Conservation (phyloP, 2,888 invertebrate genomes). For the Tetragnatha montana region DNA sequence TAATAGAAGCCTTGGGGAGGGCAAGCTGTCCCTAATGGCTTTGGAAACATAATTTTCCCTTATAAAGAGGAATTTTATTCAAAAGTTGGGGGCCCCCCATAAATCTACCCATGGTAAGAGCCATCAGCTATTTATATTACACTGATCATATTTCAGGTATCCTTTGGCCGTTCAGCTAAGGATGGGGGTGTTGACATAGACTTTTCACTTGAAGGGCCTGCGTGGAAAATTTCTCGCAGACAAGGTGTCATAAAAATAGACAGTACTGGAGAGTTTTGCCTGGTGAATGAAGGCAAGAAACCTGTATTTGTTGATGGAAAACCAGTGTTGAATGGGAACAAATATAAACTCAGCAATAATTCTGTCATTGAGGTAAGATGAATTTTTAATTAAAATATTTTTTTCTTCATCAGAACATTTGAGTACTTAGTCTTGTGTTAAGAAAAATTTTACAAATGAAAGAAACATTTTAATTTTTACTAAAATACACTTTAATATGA, state of each 20-base stretch:
- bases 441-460: too few species aligned
- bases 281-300: constrained; percentile 95
- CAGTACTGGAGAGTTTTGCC: constrained; percentile 95
- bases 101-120: too few species aligned
- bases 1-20: too few species aligned
- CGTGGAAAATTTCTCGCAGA: constrained; percentile 92
- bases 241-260: constrained; percentile 93
- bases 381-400: neutral
- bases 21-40: too few species aligned
- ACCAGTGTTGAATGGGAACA: constrained; percentile 90
- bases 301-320: constrained; percentile 95
- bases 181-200: constrained; percentile 95
- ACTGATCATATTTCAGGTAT: constrained; percentile 81
- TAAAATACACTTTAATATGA: too few species aligned
- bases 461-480: too few species aligned
- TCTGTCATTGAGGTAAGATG: constrained; percentile 90
- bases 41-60: too few species aligned
- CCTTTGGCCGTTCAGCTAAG: constrained; percentile 91
- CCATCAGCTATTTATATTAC: too few species aligned
- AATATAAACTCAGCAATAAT: constrained; percentile 91
- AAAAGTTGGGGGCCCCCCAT: too few species aligned
- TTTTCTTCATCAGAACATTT: neutral
- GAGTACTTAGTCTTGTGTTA: too few species aligned
- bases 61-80: too few species aligned
- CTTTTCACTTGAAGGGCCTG: constrained; percentile 93